These are phyloP conservation scores for Nothura maculosa DNA, from an alignment of 2,797 vertebrate species.

Conservation along the genomic window DNA sequence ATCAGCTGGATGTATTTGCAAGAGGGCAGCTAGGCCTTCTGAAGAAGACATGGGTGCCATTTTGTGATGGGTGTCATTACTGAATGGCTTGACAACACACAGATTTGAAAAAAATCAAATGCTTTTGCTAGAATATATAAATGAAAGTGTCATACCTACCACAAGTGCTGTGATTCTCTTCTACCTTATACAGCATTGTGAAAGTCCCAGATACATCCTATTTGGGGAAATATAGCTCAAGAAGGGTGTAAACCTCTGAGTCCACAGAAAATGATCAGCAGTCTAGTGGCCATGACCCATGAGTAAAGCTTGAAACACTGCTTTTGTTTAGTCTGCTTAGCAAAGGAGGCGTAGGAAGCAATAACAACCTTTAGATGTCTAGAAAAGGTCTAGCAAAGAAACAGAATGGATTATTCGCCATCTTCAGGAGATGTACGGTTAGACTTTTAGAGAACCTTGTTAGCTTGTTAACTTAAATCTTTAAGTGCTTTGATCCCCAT, in stretches of 20 bases:
- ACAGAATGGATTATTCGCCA: background rate
- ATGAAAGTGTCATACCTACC: background rate
- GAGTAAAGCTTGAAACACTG: constrained; percentile 2
- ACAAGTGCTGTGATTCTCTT: background rate
- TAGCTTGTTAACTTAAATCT: background rate
- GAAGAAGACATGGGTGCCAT: background rate
- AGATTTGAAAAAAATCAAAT: constrained; percentile 9
- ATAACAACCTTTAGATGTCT: background rate
- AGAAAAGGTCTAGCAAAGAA: background rate
- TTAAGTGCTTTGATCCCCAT: background rate
- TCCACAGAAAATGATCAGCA: background rate
- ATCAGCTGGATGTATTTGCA: background rate
- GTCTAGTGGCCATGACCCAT: background rate
- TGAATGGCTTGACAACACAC: background rate
- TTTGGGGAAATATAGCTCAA: background rate
- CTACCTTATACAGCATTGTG: background rate
- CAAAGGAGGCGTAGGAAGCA: background rate
- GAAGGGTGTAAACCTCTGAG: background rate
- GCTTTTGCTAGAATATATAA: background rate
- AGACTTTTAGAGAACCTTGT: background rate
- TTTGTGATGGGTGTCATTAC: background rate
- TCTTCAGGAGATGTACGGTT: background rate
- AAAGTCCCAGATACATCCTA: background rate
- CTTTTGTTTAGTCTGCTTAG: constrained; percentile 27
- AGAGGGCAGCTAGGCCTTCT: background rate